Evolutionary conservation across 2,888 invertebrate species (phyloP).

Genomic region (Byasa hedistus): DNA sequence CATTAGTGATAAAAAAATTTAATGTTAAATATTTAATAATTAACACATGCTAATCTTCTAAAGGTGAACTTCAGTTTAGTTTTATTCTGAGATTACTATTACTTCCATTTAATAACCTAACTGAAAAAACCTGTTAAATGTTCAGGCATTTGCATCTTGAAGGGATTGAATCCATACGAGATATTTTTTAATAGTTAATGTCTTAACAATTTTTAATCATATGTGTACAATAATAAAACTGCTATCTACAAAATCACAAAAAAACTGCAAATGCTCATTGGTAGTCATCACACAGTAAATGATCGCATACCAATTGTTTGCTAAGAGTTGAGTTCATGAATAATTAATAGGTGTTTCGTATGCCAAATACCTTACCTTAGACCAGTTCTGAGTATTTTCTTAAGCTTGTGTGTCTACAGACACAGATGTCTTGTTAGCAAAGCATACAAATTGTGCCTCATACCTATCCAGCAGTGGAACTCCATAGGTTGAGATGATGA

Average conservation of each 20-base stretch:
- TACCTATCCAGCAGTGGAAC: no score
- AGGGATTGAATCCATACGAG: neutral
- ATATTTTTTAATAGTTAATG: neutral
- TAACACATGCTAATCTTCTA: no score
- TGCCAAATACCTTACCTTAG: conserved; percentile 24
- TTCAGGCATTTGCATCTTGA: neutral
- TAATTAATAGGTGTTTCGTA: conserved; percentile 26
- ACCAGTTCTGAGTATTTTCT: conserved; percentile 25
- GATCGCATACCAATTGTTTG: conserved; percentile 23
- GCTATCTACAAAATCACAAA: no score
- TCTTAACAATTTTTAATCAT: neutral
- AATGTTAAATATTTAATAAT: no score
- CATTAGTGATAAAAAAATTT: no score
- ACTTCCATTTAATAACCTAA: neutral
- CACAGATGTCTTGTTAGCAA: neutral
- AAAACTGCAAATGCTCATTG: conserved; percentile 12
- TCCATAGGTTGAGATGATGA: neutral
- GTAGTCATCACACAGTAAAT: conserved; percentile 19
- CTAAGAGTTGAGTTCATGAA: conserved; percentile 25
- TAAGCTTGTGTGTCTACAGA: neutral
- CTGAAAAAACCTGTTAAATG: neutral
- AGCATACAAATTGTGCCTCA: neutral
- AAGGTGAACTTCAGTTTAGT: no score
- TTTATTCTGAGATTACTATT: no score
- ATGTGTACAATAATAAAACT: no score